Percentiles rank a stretch among this genome's conserved stretches.
Conservation (phyloP, 2,113 vertebrate species). For the Camelus dromedarius region DNA sequence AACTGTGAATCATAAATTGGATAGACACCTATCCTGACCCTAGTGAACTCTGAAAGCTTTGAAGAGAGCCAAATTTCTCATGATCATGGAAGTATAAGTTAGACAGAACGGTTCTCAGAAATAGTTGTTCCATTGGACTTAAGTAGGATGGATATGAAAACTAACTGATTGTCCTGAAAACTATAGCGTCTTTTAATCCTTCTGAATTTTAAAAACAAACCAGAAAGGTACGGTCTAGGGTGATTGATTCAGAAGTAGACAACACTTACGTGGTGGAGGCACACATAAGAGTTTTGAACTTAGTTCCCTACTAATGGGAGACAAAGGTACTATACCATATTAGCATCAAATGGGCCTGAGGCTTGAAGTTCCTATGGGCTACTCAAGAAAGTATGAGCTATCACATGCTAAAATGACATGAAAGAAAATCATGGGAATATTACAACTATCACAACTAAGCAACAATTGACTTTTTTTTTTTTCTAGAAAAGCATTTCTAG, state of each 20-base stretch:
- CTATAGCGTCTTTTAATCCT: neutral
- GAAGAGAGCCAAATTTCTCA: neutral
- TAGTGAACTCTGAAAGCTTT: neutral
- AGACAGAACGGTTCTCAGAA: neutral
- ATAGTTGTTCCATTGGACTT: neutral
- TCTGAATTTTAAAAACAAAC: neutral
- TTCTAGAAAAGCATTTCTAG: neutral
- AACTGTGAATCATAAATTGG: neutral
- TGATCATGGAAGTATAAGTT: neutral
- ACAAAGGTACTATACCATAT: neutral
- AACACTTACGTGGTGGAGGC: neutral
- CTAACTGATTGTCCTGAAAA: neutral
- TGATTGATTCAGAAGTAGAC: neutral
- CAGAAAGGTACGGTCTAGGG: neutral
- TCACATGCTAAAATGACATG: neutral
- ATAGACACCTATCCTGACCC: neutral
- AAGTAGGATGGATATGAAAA: neutral
- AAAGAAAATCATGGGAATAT: slow-evolving; percentile 31
- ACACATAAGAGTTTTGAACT: neutral
- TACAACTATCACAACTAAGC: neutral
- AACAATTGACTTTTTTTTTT: neutral
- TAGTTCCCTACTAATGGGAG: neutral
- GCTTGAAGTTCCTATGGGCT: neutral
- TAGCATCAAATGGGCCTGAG: neutral
- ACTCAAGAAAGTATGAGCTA: neutral